phyloP scores from a whole-genome alignment of 2,888 invertebrate species.

The Drosophila phalerata region DNA sequence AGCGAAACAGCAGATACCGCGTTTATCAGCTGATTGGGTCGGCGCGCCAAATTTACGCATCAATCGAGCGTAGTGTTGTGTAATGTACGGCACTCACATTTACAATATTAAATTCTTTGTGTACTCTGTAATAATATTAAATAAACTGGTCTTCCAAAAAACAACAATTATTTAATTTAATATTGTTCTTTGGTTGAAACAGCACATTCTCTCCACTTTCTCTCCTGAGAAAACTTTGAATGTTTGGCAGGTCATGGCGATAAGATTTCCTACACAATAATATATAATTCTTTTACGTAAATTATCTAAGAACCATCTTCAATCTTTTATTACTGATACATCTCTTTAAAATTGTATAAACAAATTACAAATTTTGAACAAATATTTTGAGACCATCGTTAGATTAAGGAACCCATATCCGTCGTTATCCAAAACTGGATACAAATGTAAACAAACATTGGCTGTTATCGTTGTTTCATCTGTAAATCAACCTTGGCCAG shows the following conservation, averaged over 20 bases:
- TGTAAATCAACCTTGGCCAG: conserved; percentile 6
- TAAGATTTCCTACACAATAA: not conserved
- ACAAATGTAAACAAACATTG: conserved; percentile 56
- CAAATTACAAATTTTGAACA: not conserved
- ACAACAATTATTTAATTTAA: not conserved
- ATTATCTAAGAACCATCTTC: no score
- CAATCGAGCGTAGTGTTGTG: conserved; percentile 70
- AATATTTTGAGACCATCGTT: not conserved
- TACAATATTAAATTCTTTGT: conserved; percentile 3
- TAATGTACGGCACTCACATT: conserved; percentile 42
- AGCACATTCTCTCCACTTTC: not conserved
- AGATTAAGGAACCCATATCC: not conserved
- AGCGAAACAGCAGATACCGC: conserved; percentile 75
- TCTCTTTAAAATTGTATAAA: not conserved
- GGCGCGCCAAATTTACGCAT: conserved; percentile 82
- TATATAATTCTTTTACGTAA: not conserved
- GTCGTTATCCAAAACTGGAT: conserved; percentile 25
- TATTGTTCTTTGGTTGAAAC: not conserved
- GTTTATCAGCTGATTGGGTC: conserved; percentile 69
- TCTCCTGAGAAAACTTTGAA: not conserved
- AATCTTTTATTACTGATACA: not conserved
- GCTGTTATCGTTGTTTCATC: conserved; percentile 13
- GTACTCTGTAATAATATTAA: not conserved
- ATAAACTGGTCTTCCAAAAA: not conserved
- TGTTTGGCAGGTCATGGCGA: not conserved